Percentiles rank a stretch among this genome's conserved stretches.
phyloP scores from a whole-genome alignment of 1,140 invertebrate species.

The Drosophila equinoxialis region DNA sequence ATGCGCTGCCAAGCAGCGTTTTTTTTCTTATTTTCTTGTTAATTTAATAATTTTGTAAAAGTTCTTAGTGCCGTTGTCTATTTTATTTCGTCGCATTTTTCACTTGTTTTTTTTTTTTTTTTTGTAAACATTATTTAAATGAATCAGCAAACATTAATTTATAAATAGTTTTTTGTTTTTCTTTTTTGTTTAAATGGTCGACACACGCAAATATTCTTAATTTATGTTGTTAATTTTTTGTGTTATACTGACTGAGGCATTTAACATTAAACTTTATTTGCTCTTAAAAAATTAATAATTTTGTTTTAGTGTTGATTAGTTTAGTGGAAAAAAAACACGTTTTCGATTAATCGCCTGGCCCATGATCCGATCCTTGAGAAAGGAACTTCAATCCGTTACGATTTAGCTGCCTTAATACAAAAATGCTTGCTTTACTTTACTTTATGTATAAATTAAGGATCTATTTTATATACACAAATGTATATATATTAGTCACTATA shows the following conservation, averaged over 20 bases:
- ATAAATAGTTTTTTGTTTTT: conserved; percentile 31
- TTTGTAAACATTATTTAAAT: conserved; percentile 43
- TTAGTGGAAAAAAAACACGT: conserved; percentile 34
- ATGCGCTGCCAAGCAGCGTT: conserved; percentile 36
- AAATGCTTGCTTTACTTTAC: conserved; percentile 5
- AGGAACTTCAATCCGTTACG: conserved; percentile 69
- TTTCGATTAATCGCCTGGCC: conserved; percentile 42
- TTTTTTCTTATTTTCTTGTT: conserved; percentile 19
- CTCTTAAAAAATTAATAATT: conserved; percentile 29
- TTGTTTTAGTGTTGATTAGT: conserved; percentile 20
- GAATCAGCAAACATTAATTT: conserved; percentile 63
- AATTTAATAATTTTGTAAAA: conserved; percentile 25
- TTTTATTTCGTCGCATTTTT: conserved; percentile 2
- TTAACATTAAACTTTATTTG: conserved; percentile 61
- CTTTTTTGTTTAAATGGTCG: conserved; percentile 66
- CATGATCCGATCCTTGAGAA: conserved; percentile 26
- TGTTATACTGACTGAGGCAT: conserved; percentile 73
- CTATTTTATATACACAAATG: not conserved
- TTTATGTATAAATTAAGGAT: not conserved
- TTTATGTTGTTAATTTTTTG: conserved; percentile 16
- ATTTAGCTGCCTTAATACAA: conserved; percentile 55
- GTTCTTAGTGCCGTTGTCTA: conserved; percentile 15
- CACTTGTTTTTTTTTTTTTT: no score
- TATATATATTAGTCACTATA: not conserved
- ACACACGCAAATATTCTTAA: conserved; percentile 40